Evolutionary conservation across 2,113 vertebrate genomes (phyloP), one percentile per base, ranked within the genome.

Genomic region (Nansenia antarctica): DNA sequence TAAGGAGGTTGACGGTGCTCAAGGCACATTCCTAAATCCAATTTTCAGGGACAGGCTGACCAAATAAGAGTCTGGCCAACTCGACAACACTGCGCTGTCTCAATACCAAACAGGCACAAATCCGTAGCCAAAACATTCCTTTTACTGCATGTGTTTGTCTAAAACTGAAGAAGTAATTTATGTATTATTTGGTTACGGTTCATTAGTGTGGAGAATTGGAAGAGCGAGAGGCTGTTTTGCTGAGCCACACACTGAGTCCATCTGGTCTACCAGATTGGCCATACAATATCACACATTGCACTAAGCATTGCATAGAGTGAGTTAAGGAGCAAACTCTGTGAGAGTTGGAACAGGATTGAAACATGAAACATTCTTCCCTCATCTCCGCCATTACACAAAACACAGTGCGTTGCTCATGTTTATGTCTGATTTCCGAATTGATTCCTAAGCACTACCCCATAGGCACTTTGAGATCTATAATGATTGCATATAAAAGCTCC

Each of bases 211-310:
- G 80, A 85, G 78, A 86, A 88, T 83, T 84, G 80, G 84, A 88
- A 85, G 73, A 69, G 70, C 63, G 76, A 76, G 78, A 71, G 82
- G 75, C 70, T 14, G 68, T 78, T 86, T 84, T 78, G 74, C 70
- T 24, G 83, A 71, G 80, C 75, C 79, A 73, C 86, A 89, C 82
- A 86, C 85, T 86, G 89, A 63, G 86, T 85, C 89, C 86, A 90
- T 91, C 90, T 90, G 90, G 80, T 88, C 37, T n/a, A 80, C 74
- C 89, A 90, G 87, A 89, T 85, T 91, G 88, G 73, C 85, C 78
- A 81, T 24, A 64, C 39, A 4, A 27, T 20, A 1, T 11, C 32
- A 24, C 35, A 60, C 82, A 77, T 77, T 81, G 77, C 77, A 76
- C n/a, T n/a, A n/a, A n/a, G n/a, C n/a, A n/a, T n/a, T n/a, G n/a